Evolutionary conservation across 2,113 vertebrate genomes (phyloP), one percentile per base, ranked within the genome.

Genomic region (Melanotaenia duboulayi): DNA sequence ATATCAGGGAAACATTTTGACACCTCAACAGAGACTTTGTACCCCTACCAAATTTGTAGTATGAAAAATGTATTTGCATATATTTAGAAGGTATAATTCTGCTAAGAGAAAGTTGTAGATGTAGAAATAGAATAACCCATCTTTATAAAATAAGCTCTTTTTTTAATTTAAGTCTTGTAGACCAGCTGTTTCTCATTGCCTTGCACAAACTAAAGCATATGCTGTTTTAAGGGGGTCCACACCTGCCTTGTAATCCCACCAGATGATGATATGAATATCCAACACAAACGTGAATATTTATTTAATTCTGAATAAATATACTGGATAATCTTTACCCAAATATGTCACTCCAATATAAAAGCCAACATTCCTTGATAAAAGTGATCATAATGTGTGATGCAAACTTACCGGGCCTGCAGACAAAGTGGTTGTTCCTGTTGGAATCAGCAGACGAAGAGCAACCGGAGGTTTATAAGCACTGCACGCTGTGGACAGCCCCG

Each of bases 401-500:
- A 74, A 66, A 89, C 91, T 89, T 76, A 92, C 90, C 91, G 76
- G 76, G 66, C 39, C 17, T 75, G 81, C 65, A 71, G 69, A 76
- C 61, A 62, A 54, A 86, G 61, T 35, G 44, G 65, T 17, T 54
- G 50, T 78, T 74, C 64, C 61, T 76, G 50, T 55, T 86, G 49
- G 65, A 82, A 68, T 84, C 76, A 86, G 64, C 60, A 57, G 67
- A 52, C 20, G 42, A 24, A 65, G 68, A 74, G 64, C 4, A 7
- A n/a, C 60, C 51, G 25, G 84, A 57, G 46, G 57, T 80, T 91
- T 90, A 88, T 89, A 87, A 84, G 78, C 24, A 40, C 35, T 42
- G 44, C 20, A 14, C 58, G 48, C 24, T 23, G 56, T 1, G 63
- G 16, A 10, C 71, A 74, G 89, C 91, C 10, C 88, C 89, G 85